Conservation (phyloP, 2,797 vertebrate species). For the Spheniscus humboldti region DNA sequence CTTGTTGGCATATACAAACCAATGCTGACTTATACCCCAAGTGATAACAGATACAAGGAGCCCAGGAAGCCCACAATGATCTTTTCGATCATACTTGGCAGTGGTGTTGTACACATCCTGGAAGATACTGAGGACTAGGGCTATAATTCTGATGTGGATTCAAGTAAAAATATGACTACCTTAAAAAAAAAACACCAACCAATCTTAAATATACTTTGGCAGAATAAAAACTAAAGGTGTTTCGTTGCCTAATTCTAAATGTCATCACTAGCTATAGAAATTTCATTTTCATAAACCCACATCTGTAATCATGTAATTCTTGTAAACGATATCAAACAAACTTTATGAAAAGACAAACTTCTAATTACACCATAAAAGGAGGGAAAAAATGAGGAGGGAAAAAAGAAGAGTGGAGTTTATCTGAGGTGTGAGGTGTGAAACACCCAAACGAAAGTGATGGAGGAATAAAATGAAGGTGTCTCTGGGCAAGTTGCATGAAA, state of each 20-base stretch:
- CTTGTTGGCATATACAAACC: not conserved
- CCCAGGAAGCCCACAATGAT: not conserved
- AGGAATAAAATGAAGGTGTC: not conserved
- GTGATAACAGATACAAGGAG: not conserved
- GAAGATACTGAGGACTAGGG: not conserved
- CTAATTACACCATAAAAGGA: not conserved
- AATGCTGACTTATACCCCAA: not conserved
- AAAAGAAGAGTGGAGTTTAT: not conserved
- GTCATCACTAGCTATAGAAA: not conserved
- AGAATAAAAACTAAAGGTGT: not conserved
- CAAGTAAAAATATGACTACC: not conserved
- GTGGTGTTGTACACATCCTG: not conserved
- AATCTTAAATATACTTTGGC: not conserved
- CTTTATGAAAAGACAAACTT: not conserved
- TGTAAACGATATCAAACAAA: not conserved
- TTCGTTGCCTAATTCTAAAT: not conserved
- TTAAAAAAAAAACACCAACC: not conserved
- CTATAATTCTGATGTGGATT: not conserved
- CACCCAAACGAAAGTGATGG: not conserved
- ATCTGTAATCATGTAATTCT: not conserved
- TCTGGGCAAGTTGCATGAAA: not conserved
- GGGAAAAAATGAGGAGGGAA: not conserved
- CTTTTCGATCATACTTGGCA: not conserved
- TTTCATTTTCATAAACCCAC: not conserved
- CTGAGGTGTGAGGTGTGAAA: not conserved